Evolutionary conservation across 92 coral and sea anemone genomes (phyloP).

Genomic region (Scolanthus callimorphus): DNA sequence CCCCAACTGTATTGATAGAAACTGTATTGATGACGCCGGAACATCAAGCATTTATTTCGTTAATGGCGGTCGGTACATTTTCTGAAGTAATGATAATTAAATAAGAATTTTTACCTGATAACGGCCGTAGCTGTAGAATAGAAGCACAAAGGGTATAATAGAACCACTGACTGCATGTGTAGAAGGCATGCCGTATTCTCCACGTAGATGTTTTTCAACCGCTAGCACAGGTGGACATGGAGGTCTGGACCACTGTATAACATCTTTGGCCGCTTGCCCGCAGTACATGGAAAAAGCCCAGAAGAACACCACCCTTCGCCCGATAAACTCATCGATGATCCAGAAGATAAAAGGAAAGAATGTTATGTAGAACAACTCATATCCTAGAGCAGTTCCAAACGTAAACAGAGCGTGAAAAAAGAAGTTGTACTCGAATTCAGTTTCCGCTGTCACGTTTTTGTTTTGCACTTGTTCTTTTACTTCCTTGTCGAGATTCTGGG

Average conservation of each 20-base stretch:
- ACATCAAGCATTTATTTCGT: background rate
- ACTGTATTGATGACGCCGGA: background rate
- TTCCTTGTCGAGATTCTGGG: too few relatives aligned
- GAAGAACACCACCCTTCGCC: constrained; percentile 42
- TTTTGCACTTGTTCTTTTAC: too few relatives aligned
- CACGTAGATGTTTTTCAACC: constrained; percentile 59
- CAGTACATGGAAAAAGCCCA: constrained; percentile 71
- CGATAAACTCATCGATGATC: constrained; percentile 64
- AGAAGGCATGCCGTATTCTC: constrained; percentile 77
- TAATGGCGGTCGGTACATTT: too few relatives aligned
- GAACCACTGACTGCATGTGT: constrained; percentile 84
- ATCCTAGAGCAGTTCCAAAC: constrained; percentile 67
- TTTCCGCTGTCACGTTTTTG: too few relatives aligned
- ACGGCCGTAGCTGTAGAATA: constrained; percentile 70
- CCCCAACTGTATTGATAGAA: background rate
- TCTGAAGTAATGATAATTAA: too few relatives aligned
- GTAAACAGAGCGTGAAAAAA: constrained; percentile 52
- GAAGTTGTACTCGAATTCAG: constrained; percentile 54
- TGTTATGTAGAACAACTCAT: constrained; percentile 63
- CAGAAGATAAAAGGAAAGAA: constrained; percentile 70
- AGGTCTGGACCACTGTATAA: constrained; percentile 70
- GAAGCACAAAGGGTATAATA: constrained; percentile 62
- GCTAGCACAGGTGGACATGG: constrained; percentile 66
- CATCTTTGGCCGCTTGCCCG: constrained; percentile 75
- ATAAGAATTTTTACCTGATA: constrained; percentile 43